phyloP scores from a whole-genome alignment of 2,797 vertebrate genomes.

The Artibeus jamaicensis region DNA sequence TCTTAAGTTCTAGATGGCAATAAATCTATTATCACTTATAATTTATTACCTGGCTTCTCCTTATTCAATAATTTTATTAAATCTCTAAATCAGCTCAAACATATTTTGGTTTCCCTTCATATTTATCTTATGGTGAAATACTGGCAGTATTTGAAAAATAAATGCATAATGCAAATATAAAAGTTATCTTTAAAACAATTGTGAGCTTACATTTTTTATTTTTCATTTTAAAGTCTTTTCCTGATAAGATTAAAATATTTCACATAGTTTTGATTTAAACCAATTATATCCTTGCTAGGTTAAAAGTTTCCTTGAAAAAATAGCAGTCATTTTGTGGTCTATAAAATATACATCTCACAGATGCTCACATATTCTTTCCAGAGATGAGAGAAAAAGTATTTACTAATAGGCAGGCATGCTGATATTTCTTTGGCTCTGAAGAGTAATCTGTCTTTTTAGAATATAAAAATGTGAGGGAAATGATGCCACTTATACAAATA shows the following conservation, averaged over 20 bases:
- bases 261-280: neutral
- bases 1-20: neutral
- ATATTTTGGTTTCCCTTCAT: neutral
- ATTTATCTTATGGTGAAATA: neutral
- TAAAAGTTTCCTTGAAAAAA: constrained; percentile 21
- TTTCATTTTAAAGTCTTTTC: neutral
- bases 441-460: neutral
- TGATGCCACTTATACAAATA: neutral
- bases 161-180: neutral
- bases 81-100: neutral
- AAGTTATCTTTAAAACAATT: neutral
- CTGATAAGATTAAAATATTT: neutral
- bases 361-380: neutral
- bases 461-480: neutral
- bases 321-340: neutral
- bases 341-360: constrained; percentile 46
- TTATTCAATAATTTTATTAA: neutral
- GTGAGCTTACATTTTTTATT: neutral
- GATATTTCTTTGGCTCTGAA: constrained; percentile 26
- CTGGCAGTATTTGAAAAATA: neutral
- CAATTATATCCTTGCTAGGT: neutral
- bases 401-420: neutral
- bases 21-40: neutral
- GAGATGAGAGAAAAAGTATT: constrained; percentile 21
- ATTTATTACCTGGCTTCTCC: neutral